Base-by-base conservation (phyloP, 2,113 vertebrate species). In the Gobiocypris rarus region DNA sequence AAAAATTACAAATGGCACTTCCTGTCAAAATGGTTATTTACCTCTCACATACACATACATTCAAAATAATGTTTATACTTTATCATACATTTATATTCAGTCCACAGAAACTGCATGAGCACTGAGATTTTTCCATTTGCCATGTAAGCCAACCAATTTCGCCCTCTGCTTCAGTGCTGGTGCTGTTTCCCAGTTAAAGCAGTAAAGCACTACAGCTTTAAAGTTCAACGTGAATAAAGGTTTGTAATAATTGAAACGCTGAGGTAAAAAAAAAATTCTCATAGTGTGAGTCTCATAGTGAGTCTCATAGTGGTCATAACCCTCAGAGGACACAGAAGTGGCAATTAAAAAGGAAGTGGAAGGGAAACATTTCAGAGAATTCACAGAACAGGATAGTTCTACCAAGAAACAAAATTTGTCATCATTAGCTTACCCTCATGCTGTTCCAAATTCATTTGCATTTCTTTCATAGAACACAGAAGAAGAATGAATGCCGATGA, bases 341-440 rank as follows among this genome's bases (percentile, higher is more conserved):
- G 73, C 41, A 75, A 56, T 74, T 83, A 41, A 83, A 63, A 73
- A 10, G 22, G 13, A 82, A 75, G 73, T 19, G 73, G 9, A 45
- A 79, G 26, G 10, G 24, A 77, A n/a, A 38, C 54, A 59, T 41
- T 43, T 78, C 6, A 43, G 22, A 59, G 11, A 17, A 63, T 22
- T 54, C 1, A 5, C 4, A 63, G 26, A 48, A 52, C 1, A 59
- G 24, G 24, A 50, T 4, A 50, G 22, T 26, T 74, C 45, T 52
- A 52, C 5, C 26, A 9, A 50, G 45, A 75, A 75, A 52, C 4
- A 10, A 28, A 4, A 75, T 75, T 75, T 28, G 1, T 5, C 11
- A 74, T 74, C 24, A 75, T 52, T 52, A 52, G 7, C 45, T 52
- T 13, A 28, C 26, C 26, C 4, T 73, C 70, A 26, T 14, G 70